phyloP scores from a whole-genome alignment of 2,113 vertebrate species.

The Ramphastos sulfuratus region DNA sequence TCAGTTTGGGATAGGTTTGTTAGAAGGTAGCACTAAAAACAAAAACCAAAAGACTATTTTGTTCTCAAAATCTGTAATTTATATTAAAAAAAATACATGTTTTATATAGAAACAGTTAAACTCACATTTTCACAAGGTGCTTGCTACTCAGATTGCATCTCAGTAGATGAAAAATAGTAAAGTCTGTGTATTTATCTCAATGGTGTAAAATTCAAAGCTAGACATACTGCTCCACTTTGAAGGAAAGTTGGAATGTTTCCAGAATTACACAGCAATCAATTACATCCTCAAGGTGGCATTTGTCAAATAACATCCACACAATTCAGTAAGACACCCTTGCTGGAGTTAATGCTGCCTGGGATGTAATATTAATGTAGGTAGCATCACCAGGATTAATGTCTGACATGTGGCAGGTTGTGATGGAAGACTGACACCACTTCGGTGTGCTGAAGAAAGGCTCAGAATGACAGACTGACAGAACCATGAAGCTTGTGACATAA shows the following conservation, averaged over 20 bases:
- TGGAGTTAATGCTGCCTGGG: not conserved
- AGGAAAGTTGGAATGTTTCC: not conserved
- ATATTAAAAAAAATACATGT: not conserved
- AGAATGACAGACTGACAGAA: constrained; percentile 13
- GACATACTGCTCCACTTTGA: not conserved
- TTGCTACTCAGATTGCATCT: not conserved
- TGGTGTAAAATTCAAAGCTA: not conserved
- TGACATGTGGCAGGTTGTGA: not conserved
- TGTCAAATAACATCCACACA: not conserved
- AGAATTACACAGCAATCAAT: not conserved
- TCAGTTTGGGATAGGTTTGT: not conserved
- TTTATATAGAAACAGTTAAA: not conserved
- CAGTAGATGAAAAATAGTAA: not conserved
- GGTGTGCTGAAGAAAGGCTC: not conserved
- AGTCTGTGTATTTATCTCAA: not conserved
- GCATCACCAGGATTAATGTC: not conserved
- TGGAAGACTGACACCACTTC: constrained; percentile 34
- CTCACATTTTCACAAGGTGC: not conserved
- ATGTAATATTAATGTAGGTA: not conserved
- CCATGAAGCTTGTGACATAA: not conserved
- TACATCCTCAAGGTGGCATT: not conserved
- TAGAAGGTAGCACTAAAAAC: not conserved
- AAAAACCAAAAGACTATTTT: not conserved
- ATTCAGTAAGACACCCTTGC: not conserved
- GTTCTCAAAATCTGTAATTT: not conserved